A percentile compares a stretch with the other conserved stretches of the same genome.
phyloP scores from a whole-genome alignment of 2,888 invertebrate species.

The Azorinus chamasolen region DNA sequence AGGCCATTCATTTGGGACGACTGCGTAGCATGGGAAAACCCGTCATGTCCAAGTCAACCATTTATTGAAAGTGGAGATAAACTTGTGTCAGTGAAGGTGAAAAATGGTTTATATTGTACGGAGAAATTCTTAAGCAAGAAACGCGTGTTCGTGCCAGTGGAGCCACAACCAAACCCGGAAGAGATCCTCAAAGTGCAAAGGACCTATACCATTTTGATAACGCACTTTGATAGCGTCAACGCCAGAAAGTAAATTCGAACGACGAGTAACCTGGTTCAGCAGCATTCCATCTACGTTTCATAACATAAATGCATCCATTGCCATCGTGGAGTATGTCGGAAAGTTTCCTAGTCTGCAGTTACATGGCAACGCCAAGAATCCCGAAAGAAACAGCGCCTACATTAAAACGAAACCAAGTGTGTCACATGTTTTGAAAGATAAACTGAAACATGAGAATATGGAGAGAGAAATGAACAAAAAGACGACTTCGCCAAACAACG shows the following conservation, averaged over 20 bases:
- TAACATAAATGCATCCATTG: not conserved
- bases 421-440: not conserved
- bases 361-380: conserved; percentile 14
- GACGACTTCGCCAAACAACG: conserved; percentile 11
- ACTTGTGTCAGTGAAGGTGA: not conserved
- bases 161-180: conserved; percentile 11
- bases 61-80: not conserved
- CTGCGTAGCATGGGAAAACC: conserved; percentile 20
- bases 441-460: conserved; percentile 13
- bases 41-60: conserved; percentile 1
- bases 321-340: conserved; percentile 34
- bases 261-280: conserved; percentile 25
- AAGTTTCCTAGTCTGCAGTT: conserved; percentile 8
- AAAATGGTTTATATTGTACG: not conserved
- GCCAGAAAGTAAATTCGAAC: conserved; percentile 11
- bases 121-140: conserved; percentile 14
- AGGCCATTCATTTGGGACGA: conserved; percentile 30
- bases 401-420: conserved; percentile 17
- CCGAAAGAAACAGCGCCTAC: conserved; percentile 10
- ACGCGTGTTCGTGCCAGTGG: conserved; percentile 14
- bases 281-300: not conserved
- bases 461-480: conserved; percentile 19
- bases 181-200: conserved; percentile 18
- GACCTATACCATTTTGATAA: conserved; percentile 13
- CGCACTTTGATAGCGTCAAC: not conserved